A percentile compares a stretch with the other conserved stretches of the same genome.
These are phyloP conservation scores for Orchesellides sinensis DNA, from an alignment of 2,888 invertebrate species.

Conservation along the genomic window DNA sequence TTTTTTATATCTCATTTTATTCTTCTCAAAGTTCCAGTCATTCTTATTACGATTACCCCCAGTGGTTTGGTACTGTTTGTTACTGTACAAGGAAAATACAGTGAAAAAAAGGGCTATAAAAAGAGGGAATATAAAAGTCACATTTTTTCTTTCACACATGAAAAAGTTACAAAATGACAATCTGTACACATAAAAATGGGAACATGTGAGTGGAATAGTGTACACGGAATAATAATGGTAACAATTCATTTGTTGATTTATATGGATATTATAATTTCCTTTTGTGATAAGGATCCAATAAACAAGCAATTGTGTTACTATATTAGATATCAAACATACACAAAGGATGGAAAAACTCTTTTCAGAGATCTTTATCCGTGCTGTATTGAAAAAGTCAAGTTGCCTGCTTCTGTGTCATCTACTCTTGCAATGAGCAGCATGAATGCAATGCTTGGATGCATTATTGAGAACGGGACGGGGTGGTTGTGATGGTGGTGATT, in stretches of 20 bases:
- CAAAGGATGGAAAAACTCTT: not conserved
- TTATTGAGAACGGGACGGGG: too few relatives aligned
- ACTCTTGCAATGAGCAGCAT: too few relatives aligned
- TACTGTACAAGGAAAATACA: too few relatives aligned
- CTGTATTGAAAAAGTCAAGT: not conserved
- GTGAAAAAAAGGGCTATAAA: not conserved
- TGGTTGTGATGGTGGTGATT: not conserved
- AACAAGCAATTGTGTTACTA: not conserved
- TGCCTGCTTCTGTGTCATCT: not conserved
- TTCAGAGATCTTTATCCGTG: not conserved
- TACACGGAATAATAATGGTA: too few relatives aligned
- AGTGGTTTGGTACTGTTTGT: slow-evolving; percentile 9
- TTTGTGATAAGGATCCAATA: too few relatives aligned
- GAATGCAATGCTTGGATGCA: too few relatives aligned
- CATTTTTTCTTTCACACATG: slow-evolving; percentile 44
- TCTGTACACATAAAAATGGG: slow-evolving; percentile 12
- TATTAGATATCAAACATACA: not conserved
- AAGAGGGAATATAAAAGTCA: not conserved
- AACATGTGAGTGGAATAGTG: not conserved
- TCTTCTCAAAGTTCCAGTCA: slow-evolving; percentile 10
- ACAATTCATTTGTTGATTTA: slow-evolving; percentile 42
- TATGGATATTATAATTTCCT: slow-evolving; percentile 9
- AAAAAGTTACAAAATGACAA: slow-evolving; percentile 41
- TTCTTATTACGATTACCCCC: slow-evolving; percentile 31
- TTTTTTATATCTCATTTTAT: slow-evolving; percentile 26